Conservation (phyloP, 1,140 invertebrate species). For the Babylonia areolata region DNA sequence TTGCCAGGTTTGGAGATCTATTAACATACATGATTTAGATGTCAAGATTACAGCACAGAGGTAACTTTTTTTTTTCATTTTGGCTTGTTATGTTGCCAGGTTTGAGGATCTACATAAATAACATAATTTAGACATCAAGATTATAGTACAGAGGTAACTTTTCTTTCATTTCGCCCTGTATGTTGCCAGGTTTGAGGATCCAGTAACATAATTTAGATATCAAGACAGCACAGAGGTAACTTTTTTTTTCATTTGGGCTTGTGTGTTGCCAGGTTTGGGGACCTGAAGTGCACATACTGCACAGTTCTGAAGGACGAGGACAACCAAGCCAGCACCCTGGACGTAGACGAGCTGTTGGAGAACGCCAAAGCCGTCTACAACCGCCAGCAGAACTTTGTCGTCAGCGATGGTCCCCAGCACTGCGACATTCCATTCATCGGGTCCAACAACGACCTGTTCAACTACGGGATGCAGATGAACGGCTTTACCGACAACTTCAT, state of each 20-base stretch:
- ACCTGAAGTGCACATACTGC: conserved; percentile 82
- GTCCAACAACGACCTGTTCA: background rate
- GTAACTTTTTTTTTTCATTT: no score
- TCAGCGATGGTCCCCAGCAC: background rate
- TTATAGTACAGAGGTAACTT: no score
- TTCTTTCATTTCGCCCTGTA: no score
- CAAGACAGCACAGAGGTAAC: no score
- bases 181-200: no score
- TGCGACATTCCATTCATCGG: background rate
- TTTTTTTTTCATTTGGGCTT: conserved; percentile 36
- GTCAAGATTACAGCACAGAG: no score
- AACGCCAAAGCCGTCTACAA: conserved; percentile 30
- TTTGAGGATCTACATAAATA: no score
- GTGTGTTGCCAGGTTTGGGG: conserved; percentile 78
- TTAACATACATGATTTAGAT: no score
- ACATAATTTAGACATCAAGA: no score
- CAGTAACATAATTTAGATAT: no score
- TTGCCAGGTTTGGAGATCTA: no score
- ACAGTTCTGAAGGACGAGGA: conserved; percentile 79
- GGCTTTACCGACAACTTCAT: background rate
- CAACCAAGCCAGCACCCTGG: conserved; percentile 64
- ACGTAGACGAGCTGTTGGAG: conserved; percentile 57
- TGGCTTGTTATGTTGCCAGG: no score
- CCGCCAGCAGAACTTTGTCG: conserved; percentile 13
- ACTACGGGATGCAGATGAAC: background rate